phyloP scores from a whole-genome alignment of 2,113 vertebrate species.

The Marmota monax region DNA sequence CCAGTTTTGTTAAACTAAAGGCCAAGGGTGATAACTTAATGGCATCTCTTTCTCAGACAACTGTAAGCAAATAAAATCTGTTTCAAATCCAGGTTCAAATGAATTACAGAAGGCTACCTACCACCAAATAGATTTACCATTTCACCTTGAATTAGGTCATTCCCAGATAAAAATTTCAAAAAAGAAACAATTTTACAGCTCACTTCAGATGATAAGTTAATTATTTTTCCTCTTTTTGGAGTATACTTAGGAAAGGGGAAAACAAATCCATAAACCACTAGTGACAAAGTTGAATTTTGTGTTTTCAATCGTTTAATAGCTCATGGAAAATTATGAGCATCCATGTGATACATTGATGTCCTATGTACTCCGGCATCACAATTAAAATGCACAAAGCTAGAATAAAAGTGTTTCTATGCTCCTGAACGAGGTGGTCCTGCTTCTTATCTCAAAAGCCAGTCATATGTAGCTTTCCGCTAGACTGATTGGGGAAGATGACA shows the following conservation, averaged over 20 bases:
- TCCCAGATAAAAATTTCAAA: slow-evolving; percentile 26
- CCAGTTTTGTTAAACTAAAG: slow-evolving; percentile 52
- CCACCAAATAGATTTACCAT: slow-evolving; percentile 19
- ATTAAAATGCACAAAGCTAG: slow-evolving; percentile 11
- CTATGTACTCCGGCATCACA: neutral
- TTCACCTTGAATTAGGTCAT: slow-evolving; percentile 48
- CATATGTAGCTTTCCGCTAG: neutral
- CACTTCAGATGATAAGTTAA: slow-evolving; percentile 43
- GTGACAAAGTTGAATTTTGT: neutral
- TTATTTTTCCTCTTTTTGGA: slow-evolving; percentile 42
- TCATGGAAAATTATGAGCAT: slow-evolving; percentile 54
- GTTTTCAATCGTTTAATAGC: neutral
- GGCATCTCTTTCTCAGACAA: slow-evolving; percentile 43
- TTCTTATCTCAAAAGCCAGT: slow-evolving; percentile 67
- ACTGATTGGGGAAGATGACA: slow-evolving; percentile 48
- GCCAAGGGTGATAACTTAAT: slow-evolving; percentile 26
- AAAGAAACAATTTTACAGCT: slow-evolving; percentile 46
- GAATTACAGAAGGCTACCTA: slow-evolving; percentile 45
- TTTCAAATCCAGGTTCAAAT: slow-evolving; percentile 42
- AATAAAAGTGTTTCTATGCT: neutral
- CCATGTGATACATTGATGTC: neutral
- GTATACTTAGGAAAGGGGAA: neutral
- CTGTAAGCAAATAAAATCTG: slow-evolving; percentile 43
- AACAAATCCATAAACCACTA: neutral
- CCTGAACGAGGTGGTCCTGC: neutral